Base-by-base conservation (phyloP, 1,140 invertebrate species). In the Amyelois transitella region DNA sequence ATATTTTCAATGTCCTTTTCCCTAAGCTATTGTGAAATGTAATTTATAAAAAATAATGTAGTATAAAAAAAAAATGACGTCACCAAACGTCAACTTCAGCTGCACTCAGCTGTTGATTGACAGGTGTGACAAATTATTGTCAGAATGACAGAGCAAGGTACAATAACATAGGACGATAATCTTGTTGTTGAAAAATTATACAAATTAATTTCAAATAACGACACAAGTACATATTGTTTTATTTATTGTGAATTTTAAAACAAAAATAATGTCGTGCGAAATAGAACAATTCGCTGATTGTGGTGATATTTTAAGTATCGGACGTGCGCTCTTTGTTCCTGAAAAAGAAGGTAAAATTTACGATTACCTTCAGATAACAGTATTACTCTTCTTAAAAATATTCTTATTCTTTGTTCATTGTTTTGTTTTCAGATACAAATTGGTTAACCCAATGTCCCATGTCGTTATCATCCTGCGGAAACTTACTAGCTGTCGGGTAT, bases 371-470 rank as follows among this genome's bases (percentile, higher is more conserved):
- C 48, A 49, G 7, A 48, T 43, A 18, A 20, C 20, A 14, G 49
- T n/a, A 49, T 38, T 25, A 14, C 47, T 45, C 44, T 44, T 53
- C 10, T 10, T 17, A 51, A 49, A 38, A 14, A 14, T n/a, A 38
- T 66, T 72, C 4, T 10, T 71, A 85, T 19, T 24, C 2, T 48
- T 43, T 51, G 20, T 19, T 58, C 45, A 43, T 55, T 64, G 48
- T 52, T 51, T 53, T 58, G 38, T 62, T 86, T 81, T 62, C 73
- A 93, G 91, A 91, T 72, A 88, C 89, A 54, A 90, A 88, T 69
- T 96, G 95, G 95, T 77, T 96, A n/a, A 91, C 93, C 64, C 89
- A 91, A 24, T 92, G 94, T 71, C 75, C 91, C 48, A 83, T 94
- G 48, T 92, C 94, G n/a, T 69, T 94, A n/a, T 95, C 93, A 19